Evolutionary conservation across 2,797 vertebrate species (phyloP), one percentile per base, ranked within the genome.

Genomic region (Phrynocephalus vlangalii): DNA sequence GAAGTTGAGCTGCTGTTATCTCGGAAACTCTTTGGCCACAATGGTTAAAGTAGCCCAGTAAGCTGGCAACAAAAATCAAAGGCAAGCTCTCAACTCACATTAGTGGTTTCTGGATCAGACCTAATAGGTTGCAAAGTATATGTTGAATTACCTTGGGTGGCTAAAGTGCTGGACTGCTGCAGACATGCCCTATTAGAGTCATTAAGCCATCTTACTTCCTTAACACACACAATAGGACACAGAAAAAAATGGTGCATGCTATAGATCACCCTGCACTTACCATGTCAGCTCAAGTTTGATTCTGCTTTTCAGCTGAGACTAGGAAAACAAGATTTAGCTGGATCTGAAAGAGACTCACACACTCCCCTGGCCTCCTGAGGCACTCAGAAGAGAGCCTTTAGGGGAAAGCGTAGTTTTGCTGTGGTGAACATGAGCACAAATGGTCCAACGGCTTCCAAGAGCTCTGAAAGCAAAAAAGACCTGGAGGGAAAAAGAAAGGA

Each of bases 371-470:
- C 81, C 85, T 79, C 79, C 85, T 79, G 63, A 84, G 86, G 78
- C 86, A 80, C 82, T 28, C 89, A 52, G 80, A 79, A 90, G 86
- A 73, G n/a, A 90, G 82, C 85, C 85, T 86, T 89, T 92, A 89
- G 87, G 90, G 93, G 95, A 86, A 82, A 91, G 79, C 92, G 72
- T 30, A 71, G 0, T 8, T 70, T 86, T 88, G 84, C 13, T 68
- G 81, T 76, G 67, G 52, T 90, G 92, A 90, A 48, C 91, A 92
- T 95, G 93, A 95, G 76, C 3, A 15, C 48, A 66, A 73, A 38
- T 1, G 60, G 85, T 75, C 81, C 87, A 83, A 78, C 88, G 91
- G 71, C 0, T 87, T 71, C 56, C 91, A 89, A 94, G 93, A 92
- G 94, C 89, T 89, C 95, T 91, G 87, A 89, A 68, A 84, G n/a